Base-by-base conservation (phyloP, 2,797 vertebrate genomes). In the Myotis planiceps region DNA sequence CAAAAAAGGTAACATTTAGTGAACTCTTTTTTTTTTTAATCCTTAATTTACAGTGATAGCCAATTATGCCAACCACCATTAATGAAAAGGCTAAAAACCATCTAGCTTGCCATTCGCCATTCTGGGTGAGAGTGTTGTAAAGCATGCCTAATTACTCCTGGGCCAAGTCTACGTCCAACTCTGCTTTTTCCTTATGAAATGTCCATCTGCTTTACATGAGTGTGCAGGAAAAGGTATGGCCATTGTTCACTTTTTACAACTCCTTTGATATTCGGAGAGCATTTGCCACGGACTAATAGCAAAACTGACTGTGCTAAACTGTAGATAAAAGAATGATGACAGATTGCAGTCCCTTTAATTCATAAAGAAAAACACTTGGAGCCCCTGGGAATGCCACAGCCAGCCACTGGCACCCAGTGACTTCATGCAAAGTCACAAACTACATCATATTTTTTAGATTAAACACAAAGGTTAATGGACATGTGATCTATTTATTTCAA, bases 311-410 rank as follows among this genome's bases (percentile, higher is more conserved):
- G 75, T 49, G 53, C 63, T 96, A 91, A 96, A 78, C 95, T 87
- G 79, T 51, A 81, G 95, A 78, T 91, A 95, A 95, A 97, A 80
- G 95, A 94, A 71, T 0, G 10, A 93, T 71, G 95, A 97, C 79
- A 93, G 93, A 96, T 15, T 78, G 88, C 37, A 76, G 90, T 92
- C 88, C 90, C 93, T 91, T 94, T 81, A 82, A 95, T 96, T 96
- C 90, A 94, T 49, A 94, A 86, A 68, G 74, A 81, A 88, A 90
- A 92, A 92, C 85, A 68, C 71, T 53, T 0, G 23, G 69, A 90
- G 39, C 88, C 80, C 83, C 93, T 39, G 96, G 88, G 95, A 93
- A 92, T 29, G 66, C 92, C 82, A 72, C 65, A 32, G n/a, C 65
- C 85, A 95, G 66, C 94, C 79, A 90, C 92, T 23, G 90, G 90